Base-by-base conservation (phyloP, 2,113 vertebrate species). In the Alaudala cheleensis region DNA sequence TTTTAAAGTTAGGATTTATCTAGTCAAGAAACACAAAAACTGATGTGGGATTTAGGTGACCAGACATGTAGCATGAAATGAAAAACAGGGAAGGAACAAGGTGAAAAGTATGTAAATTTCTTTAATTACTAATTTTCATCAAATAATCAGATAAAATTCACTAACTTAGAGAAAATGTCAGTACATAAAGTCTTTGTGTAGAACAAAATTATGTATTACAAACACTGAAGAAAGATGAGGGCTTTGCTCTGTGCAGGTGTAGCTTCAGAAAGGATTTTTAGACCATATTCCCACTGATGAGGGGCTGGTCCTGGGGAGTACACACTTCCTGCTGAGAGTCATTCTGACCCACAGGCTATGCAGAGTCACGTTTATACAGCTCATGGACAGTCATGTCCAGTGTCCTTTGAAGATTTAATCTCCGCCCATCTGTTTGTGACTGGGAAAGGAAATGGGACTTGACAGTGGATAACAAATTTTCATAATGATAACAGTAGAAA, bases 391-490 rank as follows among this genome's bases (percentile, higher is more conserved):
- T 77, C 34, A 14, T 67, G 40, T 81, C 17, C 47, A 82, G 57
- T 60, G 42, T 77, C 54, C 54, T 71, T 74, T 74, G 66, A 77
- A 90, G 28, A 37, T 91, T 85, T 73, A 47, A 77, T 82, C 51
- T 72, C 65, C 89, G 56, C 42, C 66, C 2, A 0, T 22, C 16
- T 69, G 2, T 76, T 89, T 87, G 56, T 80, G 81, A 86, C 69
- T 60, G 57, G 33, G 49, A 91, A 54, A 93, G 24, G 64, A 66
- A 94, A 86, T 86, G 22, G 53, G 17, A 72, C 40, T 81, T 66
- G 44, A 44, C 26, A 76, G 42, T 67, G 33, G 19, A 22, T 33
- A 82, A 33, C 21, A 34, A 31, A 8, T 88, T 84, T 94, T 92
- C 51, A 45, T 21, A 66, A 50, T 20, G 8, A 29, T 51, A 80